phyloP scores from a whole-genome alignment of 2,888 invertebrate genomes.

The Bhutanitis thaidina region DNA sequence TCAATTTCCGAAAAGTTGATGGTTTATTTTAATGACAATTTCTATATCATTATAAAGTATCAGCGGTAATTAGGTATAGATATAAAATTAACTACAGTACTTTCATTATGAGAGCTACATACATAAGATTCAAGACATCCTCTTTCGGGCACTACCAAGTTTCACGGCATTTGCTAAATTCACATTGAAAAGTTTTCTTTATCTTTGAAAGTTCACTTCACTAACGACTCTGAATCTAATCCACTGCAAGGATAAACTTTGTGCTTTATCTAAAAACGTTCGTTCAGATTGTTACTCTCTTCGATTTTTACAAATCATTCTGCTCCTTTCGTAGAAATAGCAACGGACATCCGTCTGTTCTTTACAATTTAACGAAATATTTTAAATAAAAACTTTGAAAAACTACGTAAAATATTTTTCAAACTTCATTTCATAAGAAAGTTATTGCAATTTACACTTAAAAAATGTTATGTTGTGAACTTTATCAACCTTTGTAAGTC shows the following conservation, averaged over 20 bases:
- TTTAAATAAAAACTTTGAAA: too few relatives aligned
- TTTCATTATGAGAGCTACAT: too few relatives aligned
- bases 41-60: too few relatives aligned
- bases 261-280: conserved; percentile 23
- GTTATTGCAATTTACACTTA: too few relatives aligned
- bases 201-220: conserved; percentile 50
- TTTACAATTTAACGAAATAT: neutral
- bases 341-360: neutral
- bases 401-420: too few relatives aligned
- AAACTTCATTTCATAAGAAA: too few relatives aligned
- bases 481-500: too few relatives aligned
- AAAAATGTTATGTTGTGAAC: too few relatives aligned
- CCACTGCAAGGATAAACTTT: conserved; percentile 27
- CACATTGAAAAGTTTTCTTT: conserved; percentile 62
- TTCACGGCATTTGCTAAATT: conserved; percentile 60
- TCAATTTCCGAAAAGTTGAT: too few relatives aligned
- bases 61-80: too few relatives aligned
- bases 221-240: conserved; percentile 51
- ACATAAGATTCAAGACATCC: conserved; percentile 5
- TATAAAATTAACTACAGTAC: too few relatives aligned
- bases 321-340: neutral
- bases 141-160: conserved; percentile 24
- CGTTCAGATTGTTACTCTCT: neutral
- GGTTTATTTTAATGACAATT: too few relatives aligned
- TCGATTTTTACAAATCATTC: conserved; percentile 20